Percentiles rank a stretch among this genome's conserved stretches.
Evolutionary conservation across 2,113 vertebrate species (phyloP).

Genomic region (Myrmophylax atrothorax): DNA sequence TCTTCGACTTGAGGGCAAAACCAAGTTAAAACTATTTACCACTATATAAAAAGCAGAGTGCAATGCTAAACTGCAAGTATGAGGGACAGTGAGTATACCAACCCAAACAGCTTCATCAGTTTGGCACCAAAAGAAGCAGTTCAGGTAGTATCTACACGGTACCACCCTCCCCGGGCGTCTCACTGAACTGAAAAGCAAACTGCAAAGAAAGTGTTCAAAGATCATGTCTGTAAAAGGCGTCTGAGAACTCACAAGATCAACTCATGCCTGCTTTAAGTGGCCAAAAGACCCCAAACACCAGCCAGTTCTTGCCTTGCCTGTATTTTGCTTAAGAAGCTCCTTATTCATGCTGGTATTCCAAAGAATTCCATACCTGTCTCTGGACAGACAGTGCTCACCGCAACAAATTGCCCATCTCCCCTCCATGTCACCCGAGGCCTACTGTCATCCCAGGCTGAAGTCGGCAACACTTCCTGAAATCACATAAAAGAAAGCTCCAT

Average conservation of each 20-base stretch:
- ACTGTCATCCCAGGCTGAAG: slow-evolving; percentile 87
- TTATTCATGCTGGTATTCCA: background rate
- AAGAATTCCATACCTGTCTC: slow-evolving; percentile 77
- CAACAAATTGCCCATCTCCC: slow-evolving; percentile 94
- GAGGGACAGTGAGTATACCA: background rate
- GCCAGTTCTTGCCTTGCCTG: background rate
- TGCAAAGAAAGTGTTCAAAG: background rate
- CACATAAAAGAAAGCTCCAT: background rate
- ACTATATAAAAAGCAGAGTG: background rate
- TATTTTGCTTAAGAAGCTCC: background rate
- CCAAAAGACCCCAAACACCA: background rate
- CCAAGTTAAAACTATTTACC: background rate
- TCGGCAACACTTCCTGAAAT: slow-evolving; percentile 79
- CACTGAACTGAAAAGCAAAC: background rate
- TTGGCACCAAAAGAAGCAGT: background rate
- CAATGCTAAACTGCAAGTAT: background rate
- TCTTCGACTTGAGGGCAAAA: background rate
- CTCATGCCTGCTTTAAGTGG: background rate
- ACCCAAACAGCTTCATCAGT: background rate
- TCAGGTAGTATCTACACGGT: background rate
- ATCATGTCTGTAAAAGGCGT: fast-evolving
- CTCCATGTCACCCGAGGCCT: slow-evolving; percentile 87
- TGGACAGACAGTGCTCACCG: slow-evolving; percentile 87
- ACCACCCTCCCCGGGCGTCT: background rate
- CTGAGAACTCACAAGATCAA: background rate